A percentile compares a stretch with the other conserved stretches of the same genome.
These are phyloP conservation scores for Sminthurinus signatus DNA, from an alignment of 1,140 invertebrate genomes.

Conservation along the genomic window DNA sequence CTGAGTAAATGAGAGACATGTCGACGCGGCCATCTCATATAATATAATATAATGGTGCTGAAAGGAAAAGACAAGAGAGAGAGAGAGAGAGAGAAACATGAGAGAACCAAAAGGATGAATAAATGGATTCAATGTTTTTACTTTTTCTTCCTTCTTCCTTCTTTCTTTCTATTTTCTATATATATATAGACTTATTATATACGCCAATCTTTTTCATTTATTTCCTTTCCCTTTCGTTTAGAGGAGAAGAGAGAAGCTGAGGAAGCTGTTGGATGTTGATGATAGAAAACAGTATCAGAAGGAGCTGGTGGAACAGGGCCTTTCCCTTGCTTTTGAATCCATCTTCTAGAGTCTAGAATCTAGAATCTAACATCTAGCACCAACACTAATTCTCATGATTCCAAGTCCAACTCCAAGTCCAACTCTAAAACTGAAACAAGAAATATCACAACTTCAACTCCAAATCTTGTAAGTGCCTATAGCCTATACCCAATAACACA, in stretches of 20 bases:
- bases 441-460: too few species aligned
- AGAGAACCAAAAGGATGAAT: not conserved
- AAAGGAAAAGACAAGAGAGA: not conserved
- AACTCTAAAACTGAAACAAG: too few species aligned
- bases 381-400: too few species aligned
- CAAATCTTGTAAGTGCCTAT: too few species aligned
- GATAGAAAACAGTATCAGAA: conserved; percentile 31
- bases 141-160: not conserved
- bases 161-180: not conserved
- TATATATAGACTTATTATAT: not conserved
- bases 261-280: conserved; percentile 27
- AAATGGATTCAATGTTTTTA: conserved; percentile 15
- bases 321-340: too few species aligned
- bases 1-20: conserved; percentile 15
- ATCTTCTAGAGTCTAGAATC: too few species aligned
- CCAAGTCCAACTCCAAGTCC: too few species aligned
- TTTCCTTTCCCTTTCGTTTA: conserved; percentile 7
- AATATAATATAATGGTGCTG: conserved; percentile 13
- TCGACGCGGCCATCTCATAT: conserved; percentile 5
- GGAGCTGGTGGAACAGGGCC: conserved; percentile 28
- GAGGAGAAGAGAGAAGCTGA: conserved; percentile 23
- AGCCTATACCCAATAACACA: too few species aligned
- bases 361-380: too few species aligned
- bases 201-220: conserved; percentile 4
- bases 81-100: not conserved